Percentiles rank a stretch among this genome's conserved stretches.
These are phyloP conservation scores for Rhagium mordax DNA, from an alignment of 2,888 invertebrate species.

Conservation along the genomic window DNA sequence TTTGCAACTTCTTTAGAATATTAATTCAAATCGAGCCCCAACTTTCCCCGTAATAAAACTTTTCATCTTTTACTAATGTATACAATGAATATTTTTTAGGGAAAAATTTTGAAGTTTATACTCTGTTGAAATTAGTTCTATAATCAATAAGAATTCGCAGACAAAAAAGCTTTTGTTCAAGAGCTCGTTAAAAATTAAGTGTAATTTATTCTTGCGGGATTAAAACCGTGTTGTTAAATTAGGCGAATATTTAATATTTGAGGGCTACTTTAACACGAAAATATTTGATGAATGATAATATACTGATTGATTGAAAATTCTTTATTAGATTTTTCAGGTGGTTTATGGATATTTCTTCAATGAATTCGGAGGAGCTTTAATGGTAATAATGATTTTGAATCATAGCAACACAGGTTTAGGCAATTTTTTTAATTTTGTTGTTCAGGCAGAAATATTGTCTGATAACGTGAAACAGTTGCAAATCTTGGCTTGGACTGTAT, in stretches of 20 bases:
- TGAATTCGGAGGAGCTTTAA: too few relatives aligned
- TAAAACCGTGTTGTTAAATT: background rate
- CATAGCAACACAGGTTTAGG: too few relatives aligned
- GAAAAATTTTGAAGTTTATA: background rate
- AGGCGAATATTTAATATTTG: background rate
- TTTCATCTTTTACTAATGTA: conserved; percentile 2
- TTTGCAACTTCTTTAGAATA: conserved; percentile 37
- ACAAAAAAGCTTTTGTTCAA: background rate
- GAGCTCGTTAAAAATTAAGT: background rate
- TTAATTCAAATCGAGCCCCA: conserved; percentile 30
- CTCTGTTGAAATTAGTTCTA: background rate
- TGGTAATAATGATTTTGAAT: too few relatives aligned
- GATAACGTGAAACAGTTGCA: too few relatives aligned
- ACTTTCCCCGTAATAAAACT: background rate
- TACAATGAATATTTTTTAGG: background rate
- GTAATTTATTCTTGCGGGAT: background rate
- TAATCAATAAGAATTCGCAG: background rate
- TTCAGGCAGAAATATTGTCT: too few relatives aligned
- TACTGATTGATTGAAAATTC: too few relatives aligned
- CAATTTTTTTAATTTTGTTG: too few relatives aligned
- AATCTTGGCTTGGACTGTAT: too few relatives aligned
- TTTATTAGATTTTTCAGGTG: too few relatives aligned
- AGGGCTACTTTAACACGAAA: background rate
- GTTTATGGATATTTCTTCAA: too few relatives aligned
- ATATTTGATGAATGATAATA: background rate